These are phyloP conservation scores for Virgularia gustaviana DNA, from an alignment of 92 coral and sea anemone species.

Conservation along the genomic window DNA sequence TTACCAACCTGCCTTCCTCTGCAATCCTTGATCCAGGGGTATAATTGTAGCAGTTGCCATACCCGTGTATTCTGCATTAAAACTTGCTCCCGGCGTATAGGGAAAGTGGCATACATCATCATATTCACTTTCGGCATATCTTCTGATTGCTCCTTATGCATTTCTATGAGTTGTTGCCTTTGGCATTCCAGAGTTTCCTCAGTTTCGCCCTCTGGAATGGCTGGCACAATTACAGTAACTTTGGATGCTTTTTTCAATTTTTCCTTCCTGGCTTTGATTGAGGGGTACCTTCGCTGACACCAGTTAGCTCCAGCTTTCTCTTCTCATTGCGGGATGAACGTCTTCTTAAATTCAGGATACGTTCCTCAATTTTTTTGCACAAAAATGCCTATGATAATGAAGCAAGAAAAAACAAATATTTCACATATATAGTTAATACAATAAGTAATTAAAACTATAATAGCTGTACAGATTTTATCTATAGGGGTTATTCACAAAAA, in stretches of 20 bases:
- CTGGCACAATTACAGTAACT: constrained; percentile 27
- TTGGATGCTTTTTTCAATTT: constrained; percentile 2
- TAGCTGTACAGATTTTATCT: no score
- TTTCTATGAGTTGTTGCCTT: constrained; percentile 20
- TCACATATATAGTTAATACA: no score
- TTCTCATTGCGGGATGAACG: constrained; percentile 25
- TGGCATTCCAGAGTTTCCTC: constrained; percentile 40
- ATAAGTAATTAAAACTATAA: no score
- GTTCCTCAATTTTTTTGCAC: constrained; percentile 43
- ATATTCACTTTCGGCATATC: constrained; percentile 22
- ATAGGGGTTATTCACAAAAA: no score
- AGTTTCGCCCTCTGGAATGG: constrained; percentile 59
- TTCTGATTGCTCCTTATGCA: constrained; percentile 17
- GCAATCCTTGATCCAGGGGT: constrained; percentile 36
- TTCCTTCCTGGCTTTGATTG: constrained; percentile 51
- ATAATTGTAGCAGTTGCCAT: constrained; percentile 32
- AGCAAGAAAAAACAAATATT: no score
- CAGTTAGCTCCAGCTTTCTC: constrained; percentile 30
- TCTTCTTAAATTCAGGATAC: constrained; percentile 31
- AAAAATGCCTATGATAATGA: no score
- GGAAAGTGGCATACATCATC: constrained; percentile 46
- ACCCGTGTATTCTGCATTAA: constrained; percentile 21
- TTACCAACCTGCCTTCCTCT: constrained; percentile 38
- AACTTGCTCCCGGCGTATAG: constrained; percentile 32
- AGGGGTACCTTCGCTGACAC: constrained; percentile 13